Percentiles rank a stretch among this genome's conserved stretches.
Conservation (phyloP, 1,140 invertebrate genomes). For the Lucilia sericata region DNA sequence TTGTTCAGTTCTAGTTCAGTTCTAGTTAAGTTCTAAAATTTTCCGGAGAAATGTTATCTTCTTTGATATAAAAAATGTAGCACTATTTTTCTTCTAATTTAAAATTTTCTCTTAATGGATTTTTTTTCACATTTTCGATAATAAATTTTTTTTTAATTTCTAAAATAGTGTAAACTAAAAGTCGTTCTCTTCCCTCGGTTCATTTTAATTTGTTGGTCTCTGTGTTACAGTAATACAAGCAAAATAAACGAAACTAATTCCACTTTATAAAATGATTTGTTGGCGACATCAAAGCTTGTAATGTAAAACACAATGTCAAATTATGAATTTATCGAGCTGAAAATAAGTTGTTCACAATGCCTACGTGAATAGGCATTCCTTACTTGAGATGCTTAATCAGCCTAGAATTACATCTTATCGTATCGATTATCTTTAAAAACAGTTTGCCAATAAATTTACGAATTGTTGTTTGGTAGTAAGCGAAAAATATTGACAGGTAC, state of each 20-base stretch:
- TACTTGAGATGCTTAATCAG: background rate
- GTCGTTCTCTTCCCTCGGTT: no score
- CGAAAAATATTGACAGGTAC: no score
- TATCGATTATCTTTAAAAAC: background rate
- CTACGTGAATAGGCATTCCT: background rate
- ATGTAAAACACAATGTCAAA: background rate
- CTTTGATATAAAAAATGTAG: no score
- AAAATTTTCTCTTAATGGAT: no score
- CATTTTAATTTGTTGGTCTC: background rate
- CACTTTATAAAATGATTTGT: background rate
- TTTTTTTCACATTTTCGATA: no score
- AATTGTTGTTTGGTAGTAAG: background rate
- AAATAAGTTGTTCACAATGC: slow-evolving; percentile 12
- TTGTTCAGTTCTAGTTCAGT: no score
- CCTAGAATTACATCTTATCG: background rate
- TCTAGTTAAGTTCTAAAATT: no score
- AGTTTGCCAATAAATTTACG: background rate
- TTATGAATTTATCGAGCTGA: background rate
- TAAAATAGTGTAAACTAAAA: background rate
- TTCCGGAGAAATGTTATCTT: no score
- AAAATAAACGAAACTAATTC: no score
- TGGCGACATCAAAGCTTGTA: slow-evolving; percentile 3
- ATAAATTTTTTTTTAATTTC: no score
- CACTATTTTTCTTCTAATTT: no score
- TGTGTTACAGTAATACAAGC: no score